phyloP scores from a whole-genome alignment of 2,113 vertebrate genomes.

The Oreochromis niloticus region DNA sequence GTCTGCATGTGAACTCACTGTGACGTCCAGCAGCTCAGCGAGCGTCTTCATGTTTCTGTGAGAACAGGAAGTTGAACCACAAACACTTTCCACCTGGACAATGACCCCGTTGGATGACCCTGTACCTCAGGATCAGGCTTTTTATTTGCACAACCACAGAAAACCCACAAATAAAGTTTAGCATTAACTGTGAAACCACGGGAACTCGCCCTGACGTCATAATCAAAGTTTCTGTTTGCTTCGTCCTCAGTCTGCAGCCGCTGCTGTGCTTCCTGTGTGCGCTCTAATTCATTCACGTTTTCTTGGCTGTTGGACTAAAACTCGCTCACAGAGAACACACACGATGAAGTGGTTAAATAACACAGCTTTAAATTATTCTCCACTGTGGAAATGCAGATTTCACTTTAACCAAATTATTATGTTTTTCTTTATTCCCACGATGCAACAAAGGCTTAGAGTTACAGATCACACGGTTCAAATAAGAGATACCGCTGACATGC shows the following conservation, averaged over 20 bases:
- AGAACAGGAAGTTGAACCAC: not conserved
- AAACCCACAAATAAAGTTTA: no score
- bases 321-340: not conserved
- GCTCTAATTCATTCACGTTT: not conserved
- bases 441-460: not conserved
- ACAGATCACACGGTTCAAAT: not conserved
- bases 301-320: not conserved
- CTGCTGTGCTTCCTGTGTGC: not conserved
- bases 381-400: not conserved
- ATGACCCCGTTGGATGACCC: no score
- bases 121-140: no score
- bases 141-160: no score
- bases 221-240: no score
- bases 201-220: no score
- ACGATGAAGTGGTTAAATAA: rapidly evolving
- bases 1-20: not conserved
- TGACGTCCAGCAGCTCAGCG: not conserved
- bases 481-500: not conserved
- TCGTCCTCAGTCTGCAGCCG: not conserved
- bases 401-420: not conserved
- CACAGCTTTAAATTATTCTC: not conserved
- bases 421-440: not conserved
- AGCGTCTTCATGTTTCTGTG: not conserved
- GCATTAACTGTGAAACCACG: no score
- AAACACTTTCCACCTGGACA: no score